These are phyloP conservation scores for Calyptomena viridis DNA, from an alignment of 2,113 vertebrate species.

Conservation along the genomic window DNA sequence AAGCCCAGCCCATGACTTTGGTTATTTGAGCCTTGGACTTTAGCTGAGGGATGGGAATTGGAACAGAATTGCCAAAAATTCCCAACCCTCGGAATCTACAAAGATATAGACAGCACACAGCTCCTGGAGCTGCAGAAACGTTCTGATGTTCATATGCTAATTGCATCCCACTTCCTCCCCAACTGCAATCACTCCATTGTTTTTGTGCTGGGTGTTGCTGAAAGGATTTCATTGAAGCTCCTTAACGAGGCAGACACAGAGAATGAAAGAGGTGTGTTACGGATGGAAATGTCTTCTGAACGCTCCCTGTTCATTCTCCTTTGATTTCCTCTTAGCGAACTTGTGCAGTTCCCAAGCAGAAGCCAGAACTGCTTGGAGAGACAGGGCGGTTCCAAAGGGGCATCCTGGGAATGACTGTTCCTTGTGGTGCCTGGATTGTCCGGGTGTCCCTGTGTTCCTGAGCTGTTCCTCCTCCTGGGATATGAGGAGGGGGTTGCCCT, in stretches of 20 bases:
- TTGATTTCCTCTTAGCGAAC: not conserved
- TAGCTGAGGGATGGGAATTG: not conserved
- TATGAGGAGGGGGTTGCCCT: fast-evolving
- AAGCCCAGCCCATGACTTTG: not conserved
- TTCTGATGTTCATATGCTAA: slow-evolving; percentile 61
- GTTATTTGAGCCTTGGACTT: not conserved
- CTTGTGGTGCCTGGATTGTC: not conserved
- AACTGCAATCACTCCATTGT: slow-evolving; percentile 64
- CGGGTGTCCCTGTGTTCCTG: fast-evolving
- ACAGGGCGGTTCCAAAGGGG: not conserved
- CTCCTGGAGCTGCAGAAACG: slow-evolving; percentile 15
- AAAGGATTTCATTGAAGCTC: slow-evolving; percentile 19
- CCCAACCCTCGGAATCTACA: not conserved
- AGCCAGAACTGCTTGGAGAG: not conserved
- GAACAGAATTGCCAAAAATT: not conserved
- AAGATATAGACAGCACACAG: not conserved
- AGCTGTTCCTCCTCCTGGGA: not conserved
- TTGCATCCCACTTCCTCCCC: slow-evolving; percentile 59
- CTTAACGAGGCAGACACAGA: slow-evolving; percentile 20
- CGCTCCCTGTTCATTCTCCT: not conserved
- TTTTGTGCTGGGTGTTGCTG: not conserved
- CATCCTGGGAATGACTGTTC: not conserved
- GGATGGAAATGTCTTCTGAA: slow-evolving; percentile 10
- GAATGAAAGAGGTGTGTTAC: not conserved
- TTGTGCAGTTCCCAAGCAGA: not conserved